Conservation (phyloP, 2,797 vertebrate genomes). For the Furcifer pardalis region DNA sequence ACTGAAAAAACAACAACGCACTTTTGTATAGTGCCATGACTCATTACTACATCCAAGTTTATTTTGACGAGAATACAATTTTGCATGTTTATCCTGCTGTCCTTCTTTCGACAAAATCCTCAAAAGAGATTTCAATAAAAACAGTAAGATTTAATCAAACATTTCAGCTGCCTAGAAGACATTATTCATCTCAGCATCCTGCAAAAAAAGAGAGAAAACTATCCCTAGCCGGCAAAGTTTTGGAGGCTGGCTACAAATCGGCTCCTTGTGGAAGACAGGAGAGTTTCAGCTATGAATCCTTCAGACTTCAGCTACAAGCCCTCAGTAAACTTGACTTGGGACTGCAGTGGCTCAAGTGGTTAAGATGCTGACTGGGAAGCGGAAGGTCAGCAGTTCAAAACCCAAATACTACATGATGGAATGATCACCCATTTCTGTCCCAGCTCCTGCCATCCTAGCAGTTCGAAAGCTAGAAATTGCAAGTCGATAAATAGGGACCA, state of each 20-base stretch:
- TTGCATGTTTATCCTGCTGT: background rate
- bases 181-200: background rate
- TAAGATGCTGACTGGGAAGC: too few species aligned
- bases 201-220: background rate
- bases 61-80: background rate
- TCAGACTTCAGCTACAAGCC: too few species aligned
- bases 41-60: background rate
- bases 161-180: background rate
- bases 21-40: background rate
- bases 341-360: too few species aligned
- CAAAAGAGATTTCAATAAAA: background rate
- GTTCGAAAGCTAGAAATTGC: too few species aligned
- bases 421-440: too few species aligned
- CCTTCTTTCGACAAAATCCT: background rate
- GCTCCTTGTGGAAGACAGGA: background rate
- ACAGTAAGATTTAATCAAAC: background rate
- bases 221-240: background rate
- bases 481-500: too few species aligned
- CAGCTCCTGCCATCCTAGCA: too few species aligned
- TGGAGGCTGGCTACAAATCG: background rate
- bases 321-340: too few species aligned
- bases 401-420: too few species aligned
- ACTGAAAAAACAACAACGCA: too few species aligned
- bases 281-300: background rate
- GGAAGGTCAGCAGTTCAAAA: too few species aligned